Evolutionary conservation across 1,140 invertebrate genomes (phyloP).

Genomic region (Drosophila serrata): DNA sequence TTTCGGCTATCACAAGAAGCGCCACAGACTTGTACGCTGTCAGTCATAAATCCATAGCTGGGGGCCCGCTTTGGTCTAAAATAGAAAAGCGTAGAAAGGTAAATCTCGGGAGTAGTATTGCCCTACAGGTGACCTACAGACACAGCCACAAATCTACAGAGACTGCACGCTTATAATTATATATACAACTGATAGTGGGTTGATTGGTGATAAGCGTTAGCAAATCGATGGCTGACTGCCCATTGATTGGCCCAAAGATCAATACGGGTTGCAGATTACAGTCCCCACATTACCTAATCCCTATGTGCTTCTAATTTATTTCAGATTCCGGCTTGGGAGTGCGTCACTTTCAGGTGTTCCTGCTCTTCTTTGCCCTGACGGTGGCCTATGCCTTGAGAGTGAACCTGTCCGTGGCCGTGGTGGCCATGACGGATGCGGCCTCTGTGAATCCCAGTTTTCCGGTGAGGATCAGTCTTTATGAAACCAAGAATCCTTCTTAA

Average conservation of each 20-base stretch:
- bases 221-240: conserved; percentile 37
- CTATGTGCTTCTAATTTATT: conserved; percentile 25
- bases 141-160: conserved; percentile 12
- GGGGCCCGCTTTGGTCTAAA: conserved; percentile 11
- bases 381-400: conserved; percentile 88
- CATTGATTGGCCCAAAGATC: conserved; percentile 39
- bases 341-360: conserved; percentile 88
- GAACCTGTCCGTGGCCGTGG: conserved; percentile 89
- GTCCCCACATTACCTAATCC: conserved; percentile 24
- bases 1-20: conserved; percentile 15
- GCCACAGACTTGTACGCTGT: conserved; percentile 1
- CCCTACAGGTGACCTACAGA: conserved; percentile 73
- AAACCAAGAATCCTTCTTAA: background rate
- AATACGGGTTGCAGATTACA: conserved; percentile 28
- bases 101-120: conserved; percentile 9
- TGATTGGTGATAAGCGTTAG: conserved; percentile 18
- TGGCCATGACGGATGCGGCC: conserved; percentile 75
- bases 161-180: conserved; percentile 2
- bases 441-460: conserved; percentile 72
- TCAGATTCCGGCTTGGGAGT: conserved; percentile 86
- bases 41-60: conserved; percentile 25
- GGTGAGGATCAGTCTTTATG: background rate
- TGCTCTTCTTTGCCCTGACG: conserved; percentile 88
- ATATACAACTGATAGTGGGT: conserved; percentile 10
- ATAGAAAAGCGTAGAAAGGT: conserved; percentile 16